Evolutionary conservation across 2,113 vertebrate genomes (phyloP).

Genomic region (Odocoileus hemionus): DNA sequence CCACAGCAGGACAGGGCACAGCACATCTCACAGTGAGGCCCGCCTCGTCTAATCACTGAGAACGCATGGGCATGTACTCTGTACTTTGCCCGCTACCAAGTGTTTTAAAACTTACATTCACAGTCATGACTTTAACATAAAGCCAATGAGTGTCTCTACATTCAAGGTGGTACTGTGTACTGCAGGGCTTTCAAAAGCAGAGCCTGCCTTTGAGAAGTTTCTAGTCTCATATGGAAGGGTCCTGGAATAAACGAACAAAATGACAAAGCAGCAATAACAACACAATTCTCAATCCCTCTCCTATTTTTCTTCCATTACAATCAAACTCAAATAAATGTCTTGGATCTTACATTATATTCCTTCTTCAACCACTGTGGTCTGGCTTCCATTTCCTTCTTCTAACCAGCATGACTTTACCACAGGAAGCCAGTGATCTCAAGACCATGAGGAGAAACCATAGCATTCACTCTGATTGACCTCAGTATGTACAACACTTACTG

Average conservation of each 20-base stretch:
- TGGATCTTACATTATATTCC: background rate
- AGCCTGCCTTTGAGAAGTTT: background rate
- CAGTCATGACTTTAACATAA: background rate
- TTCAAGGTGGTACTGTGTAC: background rate
- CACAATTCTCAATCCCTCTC: background rate
- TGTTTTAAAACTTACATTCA: background rate
- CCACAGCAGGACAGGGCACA: background rate
- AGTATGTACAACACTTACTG: background rate
- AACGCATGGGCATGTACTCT: background rate
- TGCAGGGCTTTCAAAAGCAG: background rate
- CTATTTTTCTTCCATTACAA: background rate
- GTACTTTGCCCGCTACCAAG: background rate
- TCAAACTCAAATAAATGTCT: background rate
- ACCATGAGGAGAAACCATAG: fast-evolving
- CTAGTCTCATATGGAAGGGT: background rate
- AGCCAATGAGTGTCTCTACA: background rate
- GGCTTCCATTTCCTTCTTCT: background rate
- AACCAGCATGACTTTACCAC: background rate
- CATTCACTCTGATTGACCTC: background rate
- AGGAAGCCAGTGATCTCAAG: background rate
- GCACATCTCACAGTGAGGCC: background rate
- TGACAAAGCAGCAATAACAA: background rate
- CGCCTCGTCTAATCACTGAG: background rate
- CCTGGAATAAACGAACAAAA: background rate
- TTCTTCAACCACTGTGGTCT: background rate